Evolutionary conservation across 2,113 vertebrate genomes (phyloP).

Genomic region (Sitta europaea): DNA sequence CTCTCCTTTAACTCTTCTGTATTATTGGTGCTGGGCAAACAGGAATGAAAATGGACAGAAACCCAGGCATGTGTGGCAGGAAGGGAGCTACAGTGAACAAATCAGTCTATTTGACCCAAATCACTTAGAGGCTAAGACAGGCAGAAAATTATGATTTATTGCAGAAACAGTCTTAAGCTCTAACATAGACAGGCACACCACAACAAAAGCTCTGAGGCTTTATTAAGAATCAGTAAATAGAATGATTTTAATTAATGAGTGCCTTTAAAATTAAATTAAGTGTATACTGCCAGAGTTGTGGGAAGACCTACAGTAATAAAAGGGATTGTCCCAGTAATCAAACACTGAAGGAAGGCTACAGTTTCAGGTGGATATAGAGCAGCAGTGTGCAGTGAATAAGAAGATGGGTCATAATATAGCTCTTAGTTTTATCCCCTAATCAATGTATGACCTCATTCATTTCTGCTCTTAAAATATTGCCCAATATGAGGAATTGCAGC

Average conservation of each 20-base stretch:
- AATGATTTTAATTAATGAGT: background rate
- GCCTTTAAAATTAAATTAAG: slow-evolving; percentile 9
- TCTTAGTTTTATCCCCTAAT: background rate
- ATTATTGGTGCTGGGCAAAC: background rate
- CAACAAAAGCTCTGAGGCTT: background rate
- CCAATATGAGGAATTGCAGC: background rate
- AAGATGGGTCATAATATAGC: background rate
- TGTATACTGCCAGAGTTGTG: background rate
- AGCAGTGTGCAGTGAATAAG: background rate
- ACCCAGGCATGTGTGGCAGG: background rate
- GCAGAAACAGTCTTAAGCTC: background rate
- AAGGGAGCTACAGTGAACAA: background rate
- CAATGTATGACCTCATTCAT: background rate
- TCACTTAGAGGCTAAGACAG: slow-evolving; percentile 29
- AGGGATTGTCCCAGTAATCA: background rate
- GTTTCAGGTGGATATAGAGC: background rate
- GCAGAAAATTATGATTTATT: slow-evolving; percentile 56
- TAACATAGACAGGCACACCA: background rate
- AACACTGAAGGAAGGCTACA: background rate
- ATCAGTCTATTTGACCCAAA: slow-evolving; percentile 7
- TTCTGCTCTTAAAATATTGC: background rate
- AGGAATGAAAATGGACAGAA: background rate
- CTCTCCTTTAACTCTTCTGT: background rate
- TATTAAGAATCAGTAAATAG: slow-evolving; percentile 14
- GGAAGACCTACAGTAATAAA: background rate